Conservation (phyloP, 2,113 vertebrate species). For the Falcunculus frontatus region DNA sequence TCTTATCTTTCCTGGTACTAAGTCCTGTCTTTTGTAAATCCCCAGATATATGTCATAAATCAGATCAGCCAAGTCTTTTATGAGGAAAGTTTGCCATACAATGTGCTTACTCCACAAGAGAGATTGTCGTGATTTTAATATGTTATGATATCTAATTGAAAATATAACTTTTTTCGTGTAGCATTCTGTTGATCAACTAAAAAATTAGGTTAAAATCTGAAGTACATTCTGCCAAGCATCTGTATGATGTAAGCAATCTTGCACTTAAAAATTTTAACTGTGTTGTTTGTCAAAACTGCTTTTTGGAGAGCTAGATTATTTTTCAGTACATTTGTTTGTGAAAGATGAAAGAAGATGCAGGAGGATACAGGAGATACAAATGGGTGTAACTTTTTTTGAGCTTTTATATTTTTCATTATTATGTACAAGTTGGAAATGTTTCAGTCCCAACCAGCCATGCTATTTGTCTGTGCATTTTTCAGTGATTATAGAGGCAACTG, state of each 20-base stretch:
- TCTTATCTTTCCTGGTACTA: not conserved
- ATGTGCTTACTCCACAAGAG: not conserved
- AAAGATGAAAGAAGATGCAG: not conserved
- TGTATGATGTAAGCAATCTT: not conserved
- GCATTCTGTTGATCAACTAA: not conserved
- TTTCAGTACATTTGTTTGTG: not conserved
- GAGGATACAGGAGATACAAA: not conserved
- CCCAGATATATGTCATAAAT: not conserved
- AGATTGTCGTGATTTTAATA: not conserved
- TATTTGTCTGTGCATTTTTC: not conserved
- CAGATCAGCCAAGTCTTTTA: not conserved
- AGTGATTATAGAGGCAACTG: not conserved
- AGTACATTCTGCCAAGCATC: not conserved
- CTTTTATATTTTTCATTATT: not conserved
- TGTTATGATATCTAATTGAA: not conserved
- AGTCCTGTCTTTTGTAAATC: not conserved
- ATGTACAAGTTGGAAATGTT: not conserved
- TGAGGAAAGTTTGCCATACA: not conserved
- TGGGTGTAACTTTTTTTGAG: not conserved
- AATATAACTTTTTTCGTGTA: fast-evolving
- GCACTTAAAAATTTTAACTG: not conserved
- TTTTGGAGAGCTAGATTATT: not conserved
- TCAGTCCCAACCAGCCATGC: not conserved
- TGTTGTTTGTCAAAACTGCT: not conserved
- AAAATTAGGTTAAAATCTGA: not conserved